These are phyloP conservation scores for Bombus ignitus DNA, from an alignment of 1,140 invertebrate species.

Conservation along the genomic window DNA sequence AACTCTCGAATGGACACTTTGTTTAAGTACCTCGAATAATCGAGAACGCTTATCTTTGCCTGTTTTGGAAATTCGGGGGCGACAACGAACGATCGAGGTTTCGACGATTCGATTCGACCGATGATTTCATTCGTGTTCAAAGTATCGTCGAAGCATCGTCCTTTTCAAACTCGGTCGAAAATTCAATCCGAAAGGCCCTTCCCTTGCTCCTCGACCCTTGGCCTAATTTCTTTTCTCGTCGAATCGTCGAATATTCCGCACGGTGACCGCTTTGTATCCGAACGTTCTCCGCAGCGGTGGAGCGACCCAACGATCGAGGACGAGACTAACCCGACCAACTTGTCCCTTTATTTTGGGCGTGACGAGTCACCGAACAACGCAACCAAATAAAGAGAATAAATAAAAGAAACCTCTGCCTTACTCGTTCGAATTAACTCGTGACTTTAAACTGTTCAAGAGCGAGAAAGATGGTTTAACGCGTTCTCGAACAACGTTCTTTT, in stretches of 20 bases:
- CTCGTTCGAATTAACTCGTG: background rate
- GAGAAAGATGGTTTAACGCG: background rate
- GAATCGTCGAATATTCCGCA: constrained; percentile 56
- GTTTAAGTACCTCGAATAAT: no score
- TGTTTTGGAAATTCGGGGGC: no score
- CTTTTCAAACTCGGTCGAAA: background rate
- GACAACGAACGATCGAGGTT: background rate
- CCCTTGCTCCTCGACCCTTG: background rate
- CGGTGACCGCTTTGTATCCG: constrained; percentile 48
- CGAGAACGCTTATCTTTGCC: no score
- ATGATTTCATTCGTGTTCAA: background rate
- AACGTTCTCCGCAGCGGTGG: constrained; percentile 32
- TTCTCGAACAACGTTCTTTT: no score
- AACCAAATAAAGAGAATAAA: background rate
- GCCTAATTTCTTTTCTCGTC: constrained; percentile 47
- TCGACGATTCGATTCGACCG: background rate
- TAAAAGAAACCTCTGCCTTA: background rate
- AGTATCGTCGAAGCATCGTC: no score
- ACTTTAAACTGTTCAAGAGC: background rate
- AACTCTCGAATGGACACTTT: no score
- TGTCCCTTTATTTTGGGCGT: constrained; percentile 66
- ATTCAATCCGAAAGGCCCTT: background rate
- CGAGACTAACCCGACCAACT: constrained; percentile 45
- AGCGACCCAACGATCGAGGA: constrained; percentile 33
- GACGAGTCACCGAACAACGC: constrained; percentile 35